Evolutionary conservation across 2,797 vertebrate genomes (phyloP).

Genomic region (Helarctos malayanus): DNA sequence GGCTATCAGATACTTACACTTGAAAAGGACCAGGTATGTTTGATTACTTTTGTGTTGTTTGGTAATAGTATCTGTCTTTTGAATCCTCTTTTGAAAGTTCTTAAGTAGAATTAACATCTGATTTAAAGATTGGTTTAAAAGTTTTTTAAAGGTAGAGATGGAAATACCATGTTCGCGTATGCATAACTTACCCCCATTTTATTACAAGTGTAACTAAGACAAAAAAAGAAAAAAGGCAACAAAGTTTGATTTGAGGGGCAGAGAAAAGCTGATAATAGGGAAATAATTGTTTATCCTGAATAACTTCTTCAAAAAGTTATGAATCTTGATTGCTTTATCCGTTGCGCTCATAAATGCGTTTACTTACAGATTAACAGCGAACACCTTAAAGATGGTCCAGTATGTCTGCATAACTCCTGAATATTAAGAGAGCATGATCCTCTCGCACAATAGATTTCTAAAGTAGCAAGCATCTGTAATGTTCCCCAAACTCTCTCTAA

Average conservation of each 20-base stretch:
- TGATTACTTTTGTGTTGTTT: slow-evolving; percentile 1
- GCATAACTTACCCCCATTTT: neutral
- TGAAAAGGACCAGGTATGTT: slow-evolving; percentile 97
- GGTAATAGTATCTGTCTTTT: slow-evolving; percentile 17
- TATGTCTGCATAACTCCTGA: neutral
- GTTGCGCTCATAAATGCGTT: neutral
- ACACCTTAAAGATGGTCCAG: neutral
- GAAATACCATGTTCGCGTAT: neutral
- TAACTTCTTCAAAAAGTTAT: slow-evolving; percentile 41
- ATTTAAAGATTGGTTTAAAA: slow-evolving; percentile 55
- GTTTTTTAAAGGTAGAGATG: slow-evolving; percentile 26
- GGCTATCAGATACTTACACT: slow-evolving; percentile 97
- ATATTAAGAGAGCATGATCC: slow-evolving; percentile 30
- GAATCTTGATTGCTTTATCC: slow-evolving; percentile 35
- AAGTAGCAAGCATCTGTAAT: neutral
- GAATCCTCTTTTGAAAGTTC: slow-evolving; percentile 37
- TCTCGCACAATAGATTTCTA: neutral
- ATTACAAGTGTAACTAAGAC: neutral
- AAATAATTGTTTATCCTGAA: slow-evolving; percentile 16
- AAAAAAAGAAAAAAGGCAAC: neutral
- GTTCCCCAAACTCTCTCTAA: neutral
- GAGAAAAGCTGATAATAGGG: neutral
- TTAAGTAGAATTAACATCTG: slow-evolving; percentile 43
- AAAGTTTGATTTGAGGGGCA: neutral
- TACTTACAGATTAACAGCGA: slow-evolving; percentile 13